These are phyloP conservation scores for Microcebus lehilahytsara DNA, from an alignment of 2,113 vertebrate genomes.

Conservation along the genomic window DNA sequence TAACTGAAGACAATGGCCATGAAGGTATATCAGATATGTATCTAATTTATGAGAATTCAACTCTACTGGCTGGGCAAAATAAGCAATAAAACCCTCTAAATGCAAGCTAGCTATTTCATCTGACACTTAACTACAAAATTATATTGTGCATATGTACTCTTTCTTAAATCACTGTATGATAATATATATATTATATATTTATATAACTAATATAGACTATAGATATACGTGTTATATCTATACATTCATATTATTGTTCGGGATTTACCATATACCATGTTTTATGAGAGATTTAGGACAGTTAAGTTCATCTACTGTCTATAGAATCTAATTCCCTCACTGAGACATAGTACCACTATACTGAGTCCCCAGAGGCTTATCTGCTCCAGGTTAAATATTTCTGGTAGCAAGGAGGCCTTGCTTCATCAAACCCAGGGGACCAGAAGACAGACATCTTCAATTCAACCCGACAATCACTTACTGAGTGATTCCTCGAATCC, in stretches of 20 bases:
- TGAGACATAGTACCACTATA: background rate
- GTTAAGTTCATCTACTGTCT: background rate
- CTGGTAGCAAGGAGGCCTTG: background rate
- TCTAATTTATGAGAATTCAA: background rate
- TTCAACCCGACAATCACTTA: background rate
- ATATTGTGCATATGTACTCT: background rate
- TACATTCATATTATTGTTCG: background rate
- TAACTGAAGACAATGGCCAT: background rate
- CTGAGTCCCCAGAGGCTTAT: background rate
- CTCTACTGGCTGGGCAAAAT: background rate
- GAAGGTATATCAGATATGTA: background rate
- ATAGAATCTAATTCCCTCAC: background rate
- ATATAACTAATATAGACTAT: background rate
- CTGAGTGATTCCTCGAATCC: background rate
- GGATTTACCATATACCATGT: background rate
- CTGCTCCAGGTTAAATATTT: slow-evolving; percentile 3
- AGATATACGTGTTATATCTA: background rate
- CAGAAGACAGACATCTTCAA: slow-evolving; percentile 1
- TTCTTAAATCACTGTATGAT: background rate
- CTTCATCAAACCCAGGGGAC: background rate
- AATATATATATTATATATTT: background rate
- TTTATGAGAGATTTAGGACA: background rate
- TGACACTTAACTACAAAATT: background rate
- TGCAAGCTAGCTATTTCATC: background rate
- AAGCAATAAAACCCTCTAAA: background rate